These are phyloP conservation scores for Nowickia ferox DNA, from an alignment of 2,888 invertebrate species.

Conservation along the genomic window DNA sequence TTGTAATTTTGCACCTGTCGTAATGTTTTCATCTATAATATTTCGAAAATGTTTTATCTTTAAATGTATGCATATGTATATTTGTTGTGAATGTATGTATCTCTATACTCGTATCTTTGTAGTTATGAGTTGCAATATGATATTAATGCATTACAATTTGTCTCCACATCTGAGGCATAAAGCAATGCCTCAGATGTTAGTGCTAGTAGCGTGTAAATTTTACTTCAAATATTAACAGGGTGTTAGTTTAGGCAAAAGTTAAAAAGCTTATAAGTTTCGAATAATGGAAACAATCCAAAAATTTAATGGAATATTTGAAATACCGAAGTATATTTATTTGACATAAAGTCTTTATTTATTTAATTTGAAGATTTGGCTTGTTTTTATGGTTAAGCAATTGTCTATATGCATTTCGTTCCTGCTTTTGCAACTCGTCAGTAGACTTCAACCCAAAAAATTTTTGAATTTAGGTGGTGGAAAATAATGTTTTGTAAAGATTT, in stretches of 20 bases:
- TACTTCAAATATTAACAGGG: constrained; percentile 3
- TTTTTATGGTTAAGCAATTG: too few relatives aligned
- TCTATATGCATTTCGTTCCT: too few relatives aligned
- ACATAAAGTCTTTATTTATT: too few relatives aligned
- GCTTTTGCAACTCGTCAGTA: too few relatives aligned
- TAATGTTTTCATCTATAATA: constrained; percentile 66
- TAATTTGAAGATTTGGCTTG: too few relatives aligned
- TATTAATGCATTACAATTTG: constrained; percentile 44
- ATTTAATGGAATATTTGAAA: too few relatives aligned
- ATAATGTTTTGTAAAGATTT: too few relatives aligned
- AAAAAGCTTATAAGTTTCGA: neutral
- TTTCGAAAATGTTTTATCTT: constrained; percentile 59
- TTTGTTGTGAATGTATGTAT: neutral
- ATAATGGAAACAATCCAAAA: too few relatives aligned
- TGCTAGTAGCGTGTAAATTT: neutral
- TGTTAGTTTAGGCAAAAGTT: constrained; percentile 17
- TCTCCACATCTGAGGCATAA: neutral
- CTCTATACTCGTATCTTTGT: neutral
- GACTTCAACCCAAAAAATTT: too few relatives aligned
- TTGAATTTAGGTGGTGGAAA: too few relatives aligned
- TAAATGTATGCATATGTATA: neutral
- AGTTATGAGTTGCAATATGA: constrained; percentile 27
- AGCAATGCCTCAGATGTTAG: constrained; percentile 18
- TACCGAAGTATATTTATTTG: too few relatives aligned
- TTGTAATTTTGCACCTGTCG: constrained; percentile 71